Evolutionary conservation across 2,113 vertebrate species (phyloP), one percentile per base, ranked within the genome.

Genomic region (Heptranchias perlo): DNA sequence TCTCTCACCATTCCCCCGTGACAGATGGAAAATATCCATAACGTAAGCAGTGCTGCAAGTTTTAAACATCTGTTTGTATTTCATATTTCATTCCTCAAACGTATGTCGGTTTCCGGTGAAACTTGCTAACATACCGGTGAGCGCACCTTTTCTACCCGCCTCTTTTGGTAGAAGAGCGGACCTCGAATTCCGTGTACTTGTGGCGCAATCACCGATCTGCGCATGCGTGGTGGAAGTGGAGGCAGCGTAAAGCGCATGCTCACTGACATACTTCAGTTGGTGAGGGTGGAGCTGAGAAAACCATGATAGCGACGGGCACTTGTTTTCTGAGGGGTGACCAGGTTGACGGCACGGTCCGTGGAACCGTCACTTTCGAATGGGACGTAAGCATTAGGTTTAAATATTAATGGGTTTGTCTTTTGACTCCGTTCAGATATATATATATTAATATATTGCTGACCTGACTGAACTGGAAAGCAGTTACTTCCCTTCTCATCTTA

Each of bases 321-420:
- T 95, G 94, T 73, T 4, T 69, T 0, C 4, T 95, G 64, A 25
- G 18, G 8, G 89, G 58, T 35, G 58, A 89, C 1, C 4, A 54
- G 8, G 10, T 8, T 14, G 87, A 25, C 0, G n/a, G 49, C 1
- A 10, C 23, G 14, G 16, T 95, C 44, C 47, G 4, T 7, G 94
- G 94, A 67, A 73, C 47, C 10, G 94, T 95, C n/a, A 95, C 62
- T 16, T 95, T 95, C 47, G 94, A 95, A 31, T 95, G 94, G 94
- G 94, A 95, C 49, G 94, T 95, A 73, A 95, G 94, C 21, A 49
- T 47, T 13, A 47, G 10, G 1, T 93, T 21, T 39, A 62, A 44
- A 82, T 52, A 31, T 14, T 28, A 3, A n/a, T 16, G 47, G 28
- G 44, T 28, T 91, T 58, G 86, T 18, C 86, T 0, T 78, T 0